Conservation (phyloP, 2,888 invertebrate genomes). For the Sericinus montela region DNA sequence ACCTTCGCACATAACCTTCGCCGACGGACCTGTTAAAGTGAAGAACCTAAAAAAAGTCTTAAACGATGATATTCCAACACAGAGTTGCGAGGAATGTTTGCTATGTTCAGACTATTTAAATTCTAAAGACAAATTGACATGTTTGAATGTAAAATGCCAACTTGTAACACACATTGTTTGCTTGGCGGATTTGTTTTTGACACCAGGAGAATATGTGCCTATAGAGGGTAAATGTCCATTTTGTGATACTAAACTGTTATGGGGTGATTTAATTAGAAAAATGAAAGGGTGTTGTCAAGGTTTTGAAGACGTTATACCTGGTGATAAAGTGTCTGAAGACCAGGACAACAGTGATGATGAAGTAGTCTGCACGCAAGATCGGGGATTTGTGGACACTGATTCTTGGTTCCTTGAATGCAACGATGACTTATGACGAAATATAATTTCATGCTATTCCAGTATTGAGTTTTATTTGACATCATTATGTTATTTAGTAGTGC, state of each 20-base stretch:
- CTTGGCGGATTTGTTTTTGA: slow-evolving; percentile 83
- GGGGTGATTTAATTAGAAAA: slow-evolving; percentile 90
- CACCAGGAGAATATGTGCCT: slow-evolving; percentile 86
- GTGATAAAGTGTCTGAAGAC: slow-evolving; percentile 22
- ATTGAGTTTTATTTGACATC: background rate
- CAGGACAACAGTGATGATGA: slow-evolving; percentile 30
- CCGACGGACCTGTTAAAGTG: slow-evolving; percentile 85
- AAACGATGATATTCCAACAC: slow-evolving; percentile 17
- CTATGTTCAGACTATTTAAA: slow-evolving; percentile 43
- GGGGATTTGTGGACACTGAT: slow-evolving; percentile 40
- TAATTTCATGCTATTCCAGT: background rate
- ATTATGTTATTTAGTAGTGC: too few relatives aligned
- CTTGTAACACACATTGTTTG: slow-evolving; percentile 86
- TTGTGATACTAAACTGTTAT: slow-evolving; percentile 83
- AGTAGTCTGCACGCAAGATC: slow-evolving; percentile 36
- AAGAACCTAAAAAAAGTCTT: slow-evolving; percentile 63
- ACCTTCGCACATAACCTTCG: slow-evolving; percentile 90
- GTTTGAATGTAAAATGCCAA: slow-evolving; percentile 82
- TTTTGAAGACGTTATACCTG: slow-evolving; percentile 19
- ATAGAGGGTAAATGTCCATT: slow-evolving; percentile 89
- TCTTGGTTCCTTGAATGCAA: slow-evolving; percentile 44
- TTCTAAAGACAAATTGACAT: slow-evolving; percentile 73
- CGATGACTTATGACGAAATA: slow-evolving; percentile 41
- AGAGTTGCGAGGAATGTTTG: slow-evolving; percentile 36
- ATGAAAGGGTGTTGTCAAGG: slow-evolving; percentile 81